Evolutionary conservation across 2,888 invertebrate genomes (phyloP).

Genomic region (Rutpela maculata): DNA sequence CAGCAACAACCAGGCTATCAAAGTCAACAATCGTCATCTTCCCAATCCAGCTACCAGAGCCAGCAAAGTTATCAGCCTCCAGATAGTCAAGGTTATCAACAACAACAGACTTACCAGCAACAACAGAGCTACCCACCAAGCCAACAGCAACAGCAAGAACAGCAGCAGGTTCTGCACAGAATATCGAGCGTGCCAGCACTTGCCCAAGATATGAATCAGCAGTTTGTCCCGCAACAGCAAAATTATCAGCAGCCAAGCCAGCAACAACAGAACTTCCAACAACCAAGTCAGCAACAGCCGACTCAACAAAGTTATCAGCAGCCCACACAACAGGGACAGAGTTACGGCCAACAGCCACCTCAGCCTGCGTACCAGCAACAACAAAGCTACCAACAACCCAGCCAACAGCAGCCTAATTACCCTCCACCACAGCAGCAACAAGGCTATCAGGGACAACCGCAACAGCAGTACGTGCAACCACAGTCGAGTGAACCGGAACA

Average conservation of each 20-base stretch:
- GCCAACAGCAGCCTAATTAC: constrained; percentile 58
- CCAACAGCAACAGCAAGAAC: constrained; percentile 54
- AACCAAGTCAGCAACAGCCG: constrained; percentile 4
- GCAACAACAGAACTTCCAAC: constrained; percentile 40
- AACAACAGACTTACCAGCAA: constrained; percentile 48
- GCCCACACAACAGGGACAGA: constrained; percentile 20
- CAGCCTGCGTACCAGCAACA: constrained; percentile 49
- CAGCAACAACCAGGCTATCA: constrained; percentile 50
- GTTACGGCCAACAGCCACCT: constrained; percentile 39
- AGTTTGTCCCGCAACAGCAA: constrained; percentile 51
- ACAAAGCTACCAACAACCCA: constrained; percentile 59
- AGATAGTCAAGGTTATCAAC: constrained; percentile 54
- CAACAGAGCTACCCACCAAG: constrained; percentile 44
- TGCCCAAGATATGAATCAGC: constrained; percentile 55
- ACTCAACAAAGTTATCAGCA: constrained; percentile 41
- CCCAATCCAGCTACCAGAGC: constrained; percentile 42
- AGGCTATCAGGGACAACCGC: constrained; percentile 59
- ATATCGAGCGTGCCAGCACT: constrained; percentile 44
- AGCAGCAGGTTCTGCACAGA: constrained; percentile 44
- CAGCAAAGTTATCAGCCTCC: constrained; percentile 46
- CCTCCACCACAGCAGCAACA: constrained; percentile 53
- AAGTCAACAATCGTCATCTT: constrained; percentile 34
- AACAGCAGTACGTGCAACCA: constrained; percentile 59
- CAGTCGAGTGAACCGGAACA: constrained; percentile 44
- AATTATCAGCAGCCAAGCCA: constrained; percentile 42